These are phyloP conservation scores for Caenorhabditis remanei DNA, from an alignment of 1,140 invertebrate genomes.

Conservation along the genomic window DNA sequence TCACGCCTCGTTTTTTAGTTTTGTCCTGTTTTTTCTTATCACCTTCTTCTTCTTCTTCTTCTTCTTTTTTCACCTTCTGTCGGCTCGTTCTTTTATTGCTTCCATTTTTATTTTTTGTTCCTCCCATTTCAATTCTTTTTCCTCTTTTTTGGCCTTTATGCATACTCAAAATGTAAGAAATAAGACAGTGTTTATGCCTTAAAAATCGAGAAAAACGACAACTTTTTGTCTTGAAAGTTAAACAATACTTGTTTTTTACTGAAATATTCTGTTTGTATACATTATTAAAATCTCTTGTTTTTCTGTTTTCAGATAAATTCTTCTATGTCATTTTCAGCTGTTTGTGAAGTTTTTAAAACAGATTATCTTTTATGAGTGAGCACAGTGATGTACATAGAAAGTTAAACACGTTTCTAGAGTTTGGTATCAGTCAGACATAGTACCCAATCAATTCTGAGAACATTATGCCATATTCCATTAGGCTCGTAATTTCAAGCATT, in stretches of 20 bases:
- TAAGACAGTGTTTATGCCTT: constrained; percentile 1
- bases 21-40: constrained; percentile 14
- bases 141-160: background rate
- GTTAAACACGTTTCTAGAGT: too few relatives aligned
- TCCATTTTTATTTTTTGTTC: background rate
- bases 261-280: background rate
- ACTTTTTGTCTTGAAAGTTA: background rate
- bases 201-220: background rate
- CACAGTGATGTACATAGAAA: too few relatives aligned
- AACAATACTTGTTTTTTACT: background rate
- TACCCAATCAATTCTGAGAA: too few relatives aligned
- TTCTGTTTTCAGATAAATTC: background rate
- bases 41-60: constrained; percentile 4
- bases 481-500: too few relatives aligned
- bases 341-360: background rate
- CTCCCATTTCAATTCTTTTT: background rate
- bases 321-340: constrained; percentile 9
- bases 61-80: background rate
- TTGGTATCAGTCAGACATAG: too few relatives aligned
- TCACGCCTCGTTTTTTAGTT: constrained; percentile 34
- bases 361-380: too few relatives aligned
- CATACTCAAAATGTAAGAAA: background rate
- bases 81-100: constrained; percentile 41
- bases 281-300: background rate
- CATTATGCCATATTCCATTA: too few relatives aligned